Conservation (phyloP, 2,888 invertebrate species). For the Tillus elongatus region DNA sequence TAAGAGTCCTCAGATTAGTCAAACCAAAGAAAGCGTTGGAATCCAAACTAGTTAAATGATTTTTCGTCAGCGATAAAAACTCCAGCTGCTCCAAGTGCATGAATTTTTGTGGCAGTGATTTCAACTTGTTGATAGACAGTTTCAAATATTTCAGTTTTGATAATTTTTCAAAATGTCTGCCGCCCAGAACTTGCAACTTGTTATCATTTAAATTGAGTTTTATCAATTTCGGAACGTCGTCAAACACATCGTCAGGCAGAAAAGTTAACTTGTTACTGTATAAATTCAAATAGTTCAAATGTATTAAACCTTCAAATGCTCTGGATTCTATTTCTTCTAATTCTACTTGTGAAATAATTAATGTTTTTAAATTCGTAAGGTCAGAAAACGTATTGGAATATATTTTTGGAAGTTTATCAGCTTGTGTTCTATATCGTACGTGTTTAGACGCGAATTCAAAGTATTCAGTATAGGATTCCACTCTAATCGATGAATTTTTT, state of each 20-base stretch:
- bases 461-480: no score
- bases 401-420: no score
- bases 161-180: not conserved
- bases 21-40: not conserved
- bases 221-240: constrained; percentile 2
- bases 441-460: no score
- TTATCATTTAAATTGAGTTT: not conserved
- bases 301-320: not conserved
- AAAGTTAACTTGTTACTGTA: not conserved
- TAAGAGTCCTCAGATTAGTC: not conserved
- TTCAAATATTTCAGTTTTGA: not conserved
- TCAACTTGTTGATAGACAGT: not conserved
- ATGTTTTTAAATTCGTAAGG: not conserved
- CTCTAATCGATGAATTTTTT: no score
- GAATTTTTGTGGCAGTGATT: no score
- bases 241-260: not conserved
- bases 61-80: no score
- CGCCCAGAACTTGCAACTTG: not conserved
- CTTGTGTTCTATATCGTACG: no score
- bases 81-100: no score
- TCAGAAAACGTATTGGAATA: not conserved
- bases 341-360: not conserved
- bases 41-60: no score
- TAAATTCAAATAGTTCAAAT: constrained; percentile 1
- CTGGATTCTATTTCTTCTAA: not conserved